phyloP scores from a whole-genome alignment of 2,888 invertebrate species.

The Scaptodrosophila latifasciaeformis region DNA sequence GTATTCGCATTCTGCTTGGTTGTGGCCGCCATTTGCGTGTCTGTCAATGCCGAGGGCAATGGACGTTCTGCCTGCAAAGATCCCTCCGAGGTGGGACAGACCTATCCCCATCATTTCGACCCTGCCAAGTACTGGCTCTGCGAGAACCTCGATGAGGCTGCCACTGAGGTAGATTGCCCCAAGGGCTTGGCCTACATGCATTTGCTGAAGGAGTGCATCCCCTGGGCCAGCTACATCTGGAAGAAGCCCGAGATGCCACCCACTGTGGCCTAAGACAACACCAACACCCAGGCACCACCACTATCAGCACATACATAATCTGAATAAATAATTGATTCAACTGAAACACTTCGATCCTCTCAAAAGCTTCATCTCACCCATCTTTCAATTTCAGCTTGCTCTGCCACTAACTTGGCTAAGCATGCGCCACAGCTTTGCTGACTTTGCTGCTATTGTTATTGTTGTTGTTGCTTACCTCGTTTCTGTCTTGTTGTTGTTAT shows the following conservation, averaged over 20 bases:
- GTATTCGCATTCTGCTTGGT: constrained; percentile 44
- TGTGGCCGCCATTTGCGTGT: constrained; percentile 43
- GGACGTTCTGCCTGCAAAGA: constrained; percentile 72
- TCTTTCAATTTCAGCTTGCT: no score
- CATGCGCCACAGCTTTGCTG: constrained; percentile 23
- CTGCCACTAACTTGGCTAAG: constrained; percentile 2
- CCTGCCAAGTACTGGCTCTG: constrained; percentile 72
- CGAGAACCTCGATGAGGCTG: constrained; percentile 49
- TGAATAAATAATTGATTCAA: constrained; percentile 8
- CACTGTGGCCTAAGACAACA: constrained; percentile 54
- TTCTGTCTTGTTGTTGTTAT: not conserved
- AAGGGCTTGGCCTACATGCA: constrained; percentile 67
- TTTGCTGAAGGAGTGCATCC: constrained; percentile 67
- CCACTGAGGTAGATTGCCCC: constrained; percentile 60
- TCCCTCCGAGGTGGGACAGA: constrained; percentile 57
- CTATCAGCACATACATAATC: not conserved
- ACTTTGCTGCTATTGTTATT: not conserved
- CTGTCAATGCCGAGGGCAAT: constrained; percentile 38
- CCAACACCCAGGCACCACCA: not conserved
- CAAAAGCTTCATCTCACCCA: not conserved
- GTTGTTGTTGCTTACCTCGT: constrained; percentile 5
- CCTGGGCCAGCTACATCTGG: constrained; percentile 72
- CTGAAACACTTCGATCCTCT: constrained; percentile 19
- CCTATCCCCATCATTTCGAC: constrained; percentile 69
- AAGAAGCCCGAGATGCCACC: constrained; percentile 67